Evolutionary conservation across 1,140 invertebrate genomes (phyloP).

Genomic region (Lanistes nyassanus): DNA sequence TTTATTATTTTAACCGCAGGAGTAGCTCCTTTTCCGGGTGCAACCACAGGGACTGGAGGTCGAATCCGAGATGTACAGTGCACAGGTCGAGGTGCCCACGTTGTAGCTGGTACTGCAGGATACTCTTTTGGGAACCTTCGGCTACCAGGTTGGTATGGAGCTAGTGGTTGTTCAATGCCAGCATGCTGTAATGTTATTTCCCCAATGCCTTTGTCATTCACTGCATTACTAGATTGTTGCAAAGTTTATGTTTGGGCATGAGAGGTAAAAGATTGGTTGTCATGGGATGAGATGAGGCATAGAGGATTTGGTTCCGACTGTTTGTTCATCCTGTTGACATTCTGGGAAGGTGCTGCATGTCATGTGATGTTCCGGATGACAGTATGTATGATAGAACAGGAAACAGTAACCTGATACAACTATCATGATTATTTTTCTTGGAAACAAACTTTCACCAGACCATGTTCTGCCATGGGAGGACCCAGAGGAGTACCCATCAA

Average conservation of each 20-base stretch:
- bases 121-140: conserved; percentile 94
- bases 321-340: too few species aligned
- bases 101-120: conserved; percentile 95
- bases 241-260: not conserved
- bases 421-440: not conserved
- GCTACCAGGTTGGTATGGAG: conserved; percentile 78
- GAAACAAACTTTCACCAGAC: conserved; percentile 63
- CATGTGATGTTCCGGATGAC: too few species aligned
- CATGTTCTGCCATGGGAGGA: conserved; percentile 92
- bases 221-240: too few species aligned
- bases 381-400: not conserved
- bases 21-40: conserved; percentile 81
- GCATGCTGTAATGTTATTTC: too few species aligned
- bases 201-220: too few species aligned
- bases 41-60: conserved; percentile 96
- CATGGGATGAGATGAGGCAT: not conserved
- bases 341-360: too few species aligned
- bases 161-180: too few species aligned
- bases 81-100: conserved; percentile 75
- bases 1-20: conserved; percentile 48
- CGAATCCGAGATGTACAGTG: conserved; percentile 94
- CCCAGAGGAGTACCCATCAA: conserved; percentile 80
- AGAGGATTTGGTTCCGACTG: too few species aligned
- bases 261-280: not conserved
- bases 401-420: not conserved